Percentiles rank a stretch among this genome's conserved stretches.
Conservation (phyloP, 2,797 vertebrate species). For the Centroberyx gerrardi region DNA sequence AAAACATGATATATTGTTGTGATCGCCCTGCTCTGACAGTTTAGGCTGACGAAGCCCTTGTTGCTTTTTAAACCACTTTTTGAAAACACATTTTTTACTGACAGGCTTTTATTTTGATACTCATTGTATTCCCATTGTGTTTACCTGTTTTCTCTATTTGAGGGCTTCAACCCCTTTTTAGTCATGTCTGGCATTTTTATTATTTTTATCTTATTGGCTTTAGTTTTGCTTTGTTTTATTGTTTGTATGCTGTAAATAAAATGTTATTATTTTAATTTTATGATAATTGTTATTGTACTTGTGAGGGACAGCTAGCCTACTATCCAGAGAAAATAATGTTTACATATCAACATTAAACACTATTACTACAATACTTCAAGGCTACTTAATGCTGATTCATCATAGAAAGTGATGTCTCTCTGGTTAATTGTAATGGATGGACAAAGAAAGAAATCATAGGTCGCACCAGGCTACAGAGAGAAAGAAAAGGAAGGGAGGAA, state of each 20-base stretch:
- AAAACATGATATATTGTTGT: too few species aligned
- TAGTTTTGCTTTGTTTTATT: not conserved
- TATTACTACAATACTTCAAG: too few species aligned
- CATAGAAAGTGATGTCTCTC: too few species aligned
- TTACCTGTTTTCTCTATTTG: too few species aligned
- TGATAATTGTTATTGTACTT: too few species aligned
- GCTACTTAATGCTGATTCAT: too few species aligned
- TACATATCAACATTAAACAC: too few species aligned
- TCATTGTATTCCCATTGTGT: not conserved
- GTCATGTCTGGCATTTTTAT: too few species aligned
- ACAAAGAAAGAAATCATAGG: not conserved
- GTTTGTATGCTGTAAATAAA: not conserved
- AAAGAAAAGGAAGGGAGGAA: slow-evolving; percentile 20
- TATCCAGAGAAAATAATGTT: too few species aligned
- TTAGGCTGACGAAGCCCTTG: not conserved
- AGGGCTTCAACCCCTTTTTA: too few species aligned
- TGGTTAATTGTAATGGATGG: slow-evolving; percentile 7
- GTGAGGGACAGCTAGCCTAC: too few species aligned
- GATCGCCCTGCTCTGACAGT: not conserved
- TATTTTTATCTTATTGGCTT: too few species aligned
- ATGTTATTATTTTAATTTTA: not conserved
- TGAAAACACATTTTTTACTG: not conserved
- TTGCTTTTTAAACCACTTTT: not conserved
- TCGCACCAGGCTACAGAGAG: not conserved
- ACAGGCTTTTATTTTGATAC: not conserved